A percentile compares a stretch with the other conserved stretches of the same genome.
Evolutionary conservation across 2,113 vertebrate species (phyloP).

Genomic region (Psittacula cyanocephala): DNA sequence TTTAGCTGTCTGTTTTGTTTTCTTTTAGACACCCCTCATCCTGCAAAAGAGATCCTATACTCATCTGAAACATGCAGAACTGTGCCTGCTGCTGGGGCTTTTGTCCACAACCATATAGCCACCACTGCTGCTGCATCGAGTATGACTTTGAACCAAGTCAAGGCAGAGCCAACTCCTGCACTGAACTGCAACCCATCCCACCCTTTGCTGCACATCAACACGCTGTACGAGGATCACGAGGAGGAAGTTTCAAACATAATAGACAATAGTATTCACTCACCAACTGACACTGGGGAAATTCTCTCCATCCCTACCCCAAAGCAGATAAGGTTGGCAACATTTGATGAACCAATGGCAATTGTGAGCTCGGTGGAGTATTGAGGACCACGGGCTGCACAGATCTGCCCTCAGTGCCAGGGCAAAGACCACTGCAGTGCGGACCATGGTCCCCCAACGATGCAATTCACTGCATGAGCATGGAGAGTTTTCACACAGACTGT

Average conservation of each 20-base stretch:
- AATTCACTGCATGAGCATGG: conserved; percentile 71
- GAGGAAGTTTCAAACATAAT: conserved; percentile 70
- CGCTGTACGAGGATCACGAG: conserved; percentile 76
- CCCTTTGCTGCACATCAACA: conserved; percentile 79
- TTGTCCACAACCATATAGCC: conserved; percentile 68
- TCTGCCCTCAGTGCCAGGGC: not conserved
- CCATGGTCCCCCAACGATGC: not conserved
- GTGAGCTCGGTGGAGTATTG: conserved; percentile 80
- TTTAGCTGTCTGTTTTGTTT: not conserved
- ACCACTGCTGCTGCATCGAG: conserved; percentile 46
- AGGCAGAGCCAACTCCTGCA: conserved; percentile 67
- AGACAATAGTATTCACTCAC: conserved; percentile 55
- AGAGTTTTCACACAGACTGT: conserved; percentile 30
- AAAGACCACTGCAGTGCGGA: not conserved
- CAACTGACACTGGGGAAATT: conserved; percentile 68
- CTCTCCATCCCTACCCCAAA: conserved; percentile 75
- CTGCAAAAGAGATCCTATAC: conserved; percentile 72
- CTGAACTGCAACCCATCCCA: conserved; percentile 78
- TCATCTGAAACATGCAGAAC: conserved; percentile 70
- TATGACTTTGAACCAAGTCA: conserved; percentile 66
- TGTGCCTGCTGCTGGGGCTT: conserved; percentile 66
- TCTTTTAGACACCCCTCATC: conserved; percentile 72
- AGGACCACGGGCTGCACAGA: not conserved
- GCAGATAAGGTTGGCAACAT: conserved; percentile 77
- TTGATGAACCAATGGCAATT: conserved; percentile 78